A percentile compares a stretch with the other conserved stretches of the same genome.
Conservation (phyloP, 2,113 vertebrate genomes). For the Tragelaphus scriptus region DNA sequence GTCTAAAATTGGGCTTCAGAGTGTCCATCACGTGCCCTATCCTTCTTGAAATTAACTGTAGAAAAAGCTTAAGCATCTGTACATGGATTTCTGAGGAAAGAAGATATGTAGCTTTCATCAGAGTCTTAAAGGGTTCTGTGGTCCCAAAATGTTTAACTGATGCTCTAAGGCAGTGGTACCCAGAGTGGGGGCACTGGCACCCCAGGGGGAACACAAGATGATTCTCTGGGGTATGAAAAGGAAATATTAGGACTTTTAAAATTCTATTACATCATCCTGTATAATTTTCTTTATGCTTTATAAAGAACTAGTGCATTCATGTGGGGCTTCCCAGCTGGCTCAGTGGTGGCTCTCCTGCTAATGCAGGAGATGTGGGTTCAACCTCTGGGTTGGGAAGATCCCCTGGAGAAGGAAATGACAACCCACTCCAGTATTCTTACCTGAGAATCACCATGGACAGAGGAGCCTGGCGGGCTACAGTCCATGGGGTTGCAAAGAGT, state of each 20-base stretch:
- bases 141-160: not conserved
- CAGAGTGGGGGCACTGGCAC: not conserved
- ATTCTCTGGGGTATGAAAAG: not conserved
- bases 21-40: too few species aligned
- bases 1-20: not conserved
- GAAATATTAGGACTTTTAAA: not conserved
- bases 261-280: not conserved
- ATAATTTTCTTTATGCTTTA: not conserved
- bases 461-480: not conserved
- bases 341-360: not conserved
- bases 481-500: not conserved
- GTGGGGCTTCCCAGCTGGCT: not conserved
- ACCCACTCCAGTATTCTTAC: not conserved
- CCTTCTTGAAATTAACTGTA: not conserved
- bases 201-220: not conserved
- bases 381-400: not conserved
- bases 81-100: not conserved
- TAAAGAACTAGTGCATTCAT: not conserved
- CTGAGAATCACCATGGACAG: not conserved
- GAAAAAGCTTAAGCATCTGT: not conserved
- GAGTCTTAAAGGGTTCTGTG: not conserved
- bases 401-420: not conserved
- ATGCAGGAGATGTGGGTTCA: not conserved
- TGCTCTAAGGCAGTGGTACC: not conserved
- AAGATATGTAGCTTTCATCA: not conserved